A percentile compares a stretch with the other conserved stretches of the same genome.
These are phyloP conservation scores for Hippoglossus hippoglossus DNA, from an alignment of 2,797 vertebrate species.

Conservation along the genomic window DNA sequence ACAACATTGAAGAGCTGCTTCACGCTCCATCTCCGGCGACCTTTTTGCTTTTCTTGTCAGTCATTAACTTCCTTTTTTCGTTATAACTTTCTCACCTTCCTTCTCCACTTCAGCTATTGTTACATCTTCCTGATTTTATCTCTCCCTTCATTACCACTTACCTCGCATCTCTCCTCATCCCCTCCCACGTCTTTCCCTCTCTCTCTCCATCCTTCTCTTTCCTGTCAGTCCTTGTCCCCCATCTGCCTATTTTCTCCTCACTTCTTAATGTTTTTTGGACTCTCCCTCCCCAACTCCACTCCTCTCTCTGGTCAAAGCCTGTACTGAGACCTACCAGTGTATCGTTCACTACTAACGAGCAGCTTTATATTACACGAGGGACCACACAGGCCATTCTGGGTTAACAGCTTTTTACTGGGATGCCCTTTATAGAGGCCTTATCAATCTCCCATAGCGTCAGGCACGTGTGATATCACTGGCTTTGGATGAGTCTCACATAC, in stretches of 20 bases:
- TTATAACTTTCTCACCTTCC: slow-evolving; percentile 9
- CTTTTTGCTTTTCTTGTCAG: slow-evolving; percentile 25
- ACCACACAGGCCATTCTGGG: slow-evolving; percentile 78
- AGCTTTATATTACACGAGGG: slow-evolving; percentile 82
- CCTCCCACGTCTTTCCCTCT: background rate
- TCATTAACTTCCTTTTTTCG: slow-evolving; percentile 12
- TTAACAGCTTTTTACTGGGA: slow-evolving; percentile 83
- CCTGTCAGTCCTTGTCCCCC: slow-evolving; percentile 38
- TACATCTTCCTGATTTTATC: slow-evolving; percentile 3
- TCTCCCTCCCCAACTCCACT: slow-evolving; percentile 53
- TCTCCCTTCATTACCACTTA: slow-evolving; percentile 7
- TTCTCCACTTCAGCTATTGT: slow-evolving; percentile 23
- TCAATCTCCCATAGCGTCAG: slow-evolving; percentile 80
- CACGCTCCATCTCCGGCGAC: slow-evolving; percentile 16
- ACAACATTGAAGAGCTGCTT: background rate
- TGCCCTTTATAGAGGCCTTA: slow-evolving; percentile 81
- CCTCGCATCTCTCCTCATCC: slow-evolving; percentile 16
- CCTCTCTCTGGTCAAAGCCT: slow-evolving; percentile 55
- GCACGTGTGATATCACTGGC: slow-evolving; percentile 69
- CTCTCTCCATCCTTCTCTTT: slow-evolving; percentile 8
- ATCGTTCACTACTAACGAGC: slow-evolving; percentile 84
- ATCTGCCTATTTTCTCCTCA: slow-evolving; percentile 18
- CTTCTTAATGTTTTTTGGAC: slow-evolving; percentile 60
- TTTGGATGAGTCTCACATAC: slow-evolving; percentile 60
- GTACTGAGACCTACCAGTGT: slow-evolving; percentile 77